Conservation (phyloP, 1,140 invertebrate species). For the Micrasema longulum region DNA sequence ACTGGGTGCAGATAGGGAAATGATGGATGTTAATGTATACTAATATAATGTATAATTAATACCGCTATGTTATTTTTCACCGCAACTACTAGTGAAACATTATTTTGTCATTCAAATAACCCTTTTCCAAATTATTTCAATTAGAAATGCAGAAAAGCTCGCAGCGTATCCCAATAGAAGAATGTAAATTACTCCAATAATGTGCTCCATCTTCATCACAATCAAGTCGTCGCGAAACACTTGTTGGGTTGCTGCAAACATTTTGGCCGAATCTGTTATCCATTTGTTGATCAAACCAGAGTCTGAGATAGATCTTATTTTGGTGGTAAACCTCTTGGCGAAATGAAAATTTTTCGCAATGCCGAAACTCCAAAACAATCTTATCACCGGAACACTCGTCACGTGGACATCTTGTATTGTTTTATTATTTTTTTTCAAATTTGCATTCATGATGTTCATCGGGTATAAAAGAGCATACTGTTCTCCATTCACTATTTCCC, state of each 20-base stretch:
- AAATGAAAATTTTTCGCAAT: constrained; percentile 28
- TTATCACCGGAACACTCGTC: not conserved
- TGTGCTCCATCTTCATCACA: constrained; percentile 18
- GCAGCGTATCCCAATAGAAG: not conserved
- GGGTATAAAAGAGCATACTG: not conserved
- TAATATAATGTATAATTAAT: not conserved
- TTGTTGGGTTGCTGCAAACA: not conserved
- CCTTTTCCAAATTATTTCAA: constrained; percentile 1
- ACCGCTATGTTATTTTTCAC: not conserved
- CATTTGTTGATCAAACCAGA: constrained; percentile 12
- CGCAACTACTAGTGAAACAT: too few relatives aligned
- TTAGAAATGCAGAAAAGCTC: not conserved
- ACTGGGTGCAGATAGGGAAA: too few relatives aligned
- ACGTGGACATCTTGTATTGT: not conserved
- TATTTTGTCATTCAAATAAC: too few relatives aligned
- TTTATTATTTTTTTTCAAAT: constrained; percentile 4
- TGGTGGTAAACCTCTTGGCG: not conserved
- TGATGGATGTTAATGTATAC: too few relatives aligned
- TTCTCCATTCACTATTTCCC: constrained; percentile 5
- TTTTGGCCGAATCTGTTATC: not conserved
- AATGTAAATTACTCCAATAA: constrained; percentile 14
- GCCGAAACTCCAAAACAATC: not conserved
- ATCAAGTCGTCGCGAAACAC: constrained; percentile 4
- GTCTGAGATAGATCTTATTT: not conserved
- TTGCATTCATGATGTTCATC: not conserved